Conservation (phyloP, 2,113 vertebrate species). For the Copsychus sechellarum region DNA sequence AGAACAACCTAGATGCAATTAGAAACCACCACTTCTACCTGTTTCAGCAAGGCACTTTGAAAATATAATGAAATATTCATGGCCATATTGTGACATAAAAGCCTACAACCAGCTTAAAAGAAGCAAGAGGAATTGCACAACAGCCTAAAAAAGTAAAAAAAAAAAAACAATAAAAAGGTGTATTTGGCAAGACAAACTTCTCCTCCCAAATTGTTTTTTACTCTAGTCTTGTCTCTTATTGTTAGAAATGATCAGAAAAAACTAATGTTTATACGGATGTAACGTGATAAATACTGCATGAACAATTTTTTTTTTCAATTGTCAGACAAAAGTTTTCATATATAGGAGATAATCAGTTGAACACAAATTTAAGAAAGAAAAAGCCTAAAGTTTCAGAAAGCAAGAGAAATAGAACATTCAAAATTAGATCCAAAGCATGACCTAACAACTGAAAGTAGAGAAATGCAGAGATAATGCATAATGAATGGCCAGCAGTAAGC, state of each 20-base stretch:
- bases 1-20: not conserved
- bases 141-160: not conserved
- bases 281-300: not conserved
- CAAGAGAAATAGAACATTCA: not conserved
- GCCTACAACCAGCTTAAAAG: not conserved
- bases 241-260: not conserved
- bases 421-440: not conserved
- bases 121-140: not conserved
- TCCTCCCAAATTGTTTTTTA: not conserved
- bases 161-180: not conserved
- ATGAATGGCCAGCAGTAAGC: not conserved
- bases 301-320: not conserved
- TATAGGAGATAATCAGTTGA: not conserved
- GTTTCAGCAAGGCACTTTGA: constrained; percentile 13
- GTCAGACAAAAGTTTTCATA: not conserved
- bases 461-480: not conserved
- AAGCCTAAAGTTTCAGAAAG: not conserved
- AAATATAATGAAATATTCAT: not conserved
- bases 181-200: not conserved
- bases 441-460: not conserved
- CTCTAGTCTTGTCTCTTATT: not conserved
- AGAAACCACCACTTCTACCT: not conserved
- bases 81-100: not conserved
- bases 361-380: not conserved
- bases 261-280: not conserved